Evolutionary conservation across 2,113 vertebrate species (phyloP).

Genomic region (Nematolebias whitei): DNA sequence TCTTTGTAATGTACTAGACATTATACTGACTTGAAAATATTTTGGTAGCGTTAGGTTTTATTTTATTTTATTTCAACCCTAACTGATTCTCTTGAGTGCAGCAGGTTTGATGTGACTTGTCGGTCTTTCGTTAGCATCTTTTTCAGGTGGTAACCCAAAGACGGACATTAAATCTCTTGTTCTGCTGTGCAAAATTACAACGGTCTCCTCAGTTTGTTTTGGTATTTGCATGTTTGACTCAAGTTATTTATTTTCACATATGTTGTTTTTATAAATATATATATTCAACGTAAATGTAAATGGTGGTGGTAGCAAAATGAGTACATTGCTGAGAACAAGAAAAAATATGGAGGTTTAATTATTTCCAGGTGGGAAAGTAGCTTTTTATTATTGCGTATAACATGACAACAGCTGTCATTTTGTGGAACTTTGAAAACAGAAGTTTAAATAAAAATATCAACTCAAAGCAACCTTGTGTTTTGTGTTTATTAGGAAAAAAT

Average conservation of each 20-base stretch:
- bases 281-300: conserved; percentile 39
- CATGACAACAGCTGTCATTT: conserved; percentile 56
- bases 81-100: conserved; percentile 6
- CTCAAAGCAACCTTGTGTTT: conserved; percentile 30
- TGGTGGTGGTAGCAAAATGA: conserved; percentile 22
- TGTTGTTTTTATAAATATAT: conserved; percentile 44
- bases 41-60: conserved; percentile 31
- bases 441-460: conserved; percentile 69
- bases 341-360: conserved; percentile 34
- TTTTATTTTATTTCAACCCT: conserved; percentile 39
- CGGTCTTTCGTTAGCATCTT: conserved; percentile 40
- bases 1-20: conserved; percentile 7
- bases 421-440: conserved; percentile 59
- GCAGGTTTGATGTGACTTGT: conserved; percentile 16
- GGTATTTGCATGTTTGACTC: conserved; percentile 70
- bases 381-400: conserved; percentile 61
- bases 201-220: conserved; percentile 47
- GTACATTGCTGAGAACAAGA: conserved; percentile 9
- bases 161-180: conserved; percentile 37
- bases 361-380: conserved; percentile 50
- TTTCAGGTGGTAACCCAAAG: conserved; percentile 38
- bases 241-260: conserved; percentile 77
- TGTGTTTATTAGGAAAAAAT: conserved; percentile 24
- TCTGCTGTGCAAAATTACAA: conserved; percentile 46
- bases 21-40: conserved; percentile 24